Evolutionary conservation across 2,888 invertebrate species (phyloP).

Genomic region (Netelia inedita): DNA sequence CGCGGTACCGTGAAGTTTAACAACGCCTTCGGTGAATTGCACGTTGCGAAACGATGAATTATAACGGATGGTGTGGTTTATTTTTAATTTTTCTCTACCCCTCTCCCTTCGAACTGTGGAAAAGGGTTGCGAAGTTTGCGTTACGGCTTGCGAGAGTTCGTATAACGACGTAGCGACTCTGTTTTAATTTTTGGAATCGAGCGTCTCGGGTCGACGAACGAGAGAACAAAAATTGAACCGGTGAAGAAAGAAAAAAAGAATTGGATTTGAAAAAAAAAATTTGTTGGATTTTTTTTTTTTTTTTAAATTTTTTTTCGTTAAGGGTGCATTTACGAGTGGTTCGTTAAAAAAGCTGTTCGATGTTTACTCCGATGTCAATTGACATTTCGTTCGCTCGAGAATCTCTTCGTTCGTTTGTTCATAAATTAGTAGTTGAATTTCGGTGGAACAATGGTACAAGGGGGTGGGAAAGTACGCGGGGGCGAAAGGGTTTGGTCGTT

Average conservation of each 20-base stretch:
- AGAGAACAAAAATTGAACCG: no score
- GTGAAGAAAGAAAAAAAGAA: no score
- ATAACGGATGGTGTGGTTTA: conserved; percentile 14
- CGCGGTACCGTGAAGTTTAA: conserved; percentile 40
- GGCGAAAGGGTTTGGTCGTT: conserved; percentile 25
- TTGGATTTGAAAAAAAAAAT: neutral
- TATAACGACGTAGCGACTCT: neutral
- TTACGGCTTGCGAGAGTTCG: neutral
- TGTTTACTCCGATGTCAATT: conserved; percentile 28
- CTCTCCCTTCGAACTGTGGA: neutral
- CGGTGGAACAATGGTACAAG: neutral
- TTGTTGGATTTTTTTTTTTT: neutral
- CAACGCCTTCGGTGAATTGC: conserved; percentile 10
- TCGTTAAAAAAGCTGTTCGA: conserved; percentile 1
- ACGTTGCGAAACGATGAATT: conserved; percentile 32
- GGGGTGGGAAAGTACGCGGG: conserved; percentile 20
- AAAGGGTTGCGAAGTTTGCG: conserved; percentile 6
- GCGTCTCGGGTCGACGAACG: no score
- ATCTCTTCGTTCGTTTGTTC: conserved; percentile 2
- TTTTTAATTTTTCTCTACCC: neutral
- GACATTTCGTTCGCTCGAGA: conserved; percentile 9
- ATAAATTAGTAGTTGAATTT: conserved; percentile 25
- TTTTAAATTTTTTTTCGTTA: neutral
- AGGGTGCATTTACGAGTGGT: neutral
- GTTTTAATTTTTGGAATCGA: neutral